Base-by-base conservation (phyloP, 2,797 vertebrate genomes). In the Peromyscus melanophrys region DNA sequence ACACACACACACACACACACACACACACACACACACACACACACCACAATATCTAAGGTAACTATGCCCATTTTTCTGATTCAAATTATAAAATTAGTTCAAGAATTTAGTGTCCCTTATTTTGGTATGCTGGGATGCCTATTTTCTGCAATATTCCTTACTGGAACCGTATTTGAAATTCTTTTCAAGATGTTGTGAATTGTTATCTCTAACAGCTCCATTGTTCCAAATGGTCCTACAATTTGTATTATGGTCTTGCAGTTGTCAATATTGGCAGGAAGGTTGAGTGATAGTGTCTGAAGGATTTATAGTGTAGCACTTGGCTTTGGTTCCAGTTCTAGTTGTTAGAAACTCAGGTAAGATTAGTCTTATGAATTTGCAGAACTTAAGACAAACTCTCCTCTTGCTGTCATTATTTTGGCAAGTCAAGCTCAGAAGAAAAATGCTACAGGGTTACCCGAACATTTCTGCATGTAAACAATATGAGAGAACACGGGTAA, bases 231-330 rank as follows among this genome's bases (percentile, higher is more conserved):
- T 29, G 40, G 55, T 12, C 7, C 78, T 95, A 59, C 11, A 43
- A 25, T 87, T 63, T 76, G 16, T 75, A 19, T 43, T 67, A 43
- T 4, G 63, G 14, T 89, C 63, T 69, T 73, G 34, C 86, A 92
- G 63, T 84, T 87, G 46, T 37, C 90, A 87, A 91, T 77, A 89
- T 4, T 77, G 4, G 27, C 76, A 91, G 65, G n/a, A 95, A 84
- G 46, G 5, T 0, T 86, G 43, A 81, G 65, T 69, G 17, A 43
- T 37, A 73, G 1, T 25, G 17, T 57, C 13, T 59, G 29, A 94
- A 95, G 27, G 3, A 90, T 73, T 83, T 96, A 90, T 3, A 78
- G 46, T 85, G 40, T 86, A 94, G 96, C 49, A 83, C 16, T 78
- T 89, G 37, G 23, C 71, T 94, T 96, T 84, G 27, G 27, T 52